These are phyloP conservation scores for Nerophis lumbriciformis DNA, from an alignment of 2,113 vertebrate genomes.

Conservation along the genomic window DNA sequence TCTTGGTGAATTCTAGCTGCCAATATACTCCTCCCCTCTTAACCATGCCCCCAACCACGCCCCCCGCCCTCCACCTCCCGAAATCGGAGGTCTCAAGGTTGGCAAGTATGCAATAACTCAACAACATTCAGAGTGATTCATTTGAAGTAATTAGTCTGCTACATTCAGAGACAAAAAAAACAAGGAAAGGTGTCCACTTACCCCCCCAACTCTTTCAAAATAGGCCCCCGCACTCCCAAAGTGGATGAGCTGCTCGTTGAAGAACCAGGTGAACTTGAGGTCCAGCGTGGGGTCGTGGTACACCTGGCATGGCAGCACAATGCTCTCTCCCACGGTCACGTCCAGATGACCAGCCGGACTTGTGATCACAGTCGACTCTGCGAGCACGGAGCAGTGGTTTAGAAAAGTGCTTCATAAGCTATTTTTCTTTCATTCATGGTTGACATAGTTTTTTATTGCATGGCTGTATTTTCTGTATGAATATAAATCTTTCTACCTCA, in stretches of 20 bases:
- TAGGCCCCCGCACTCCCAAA: conserved; percentile 87
- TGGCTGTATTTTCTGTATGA: background rate
- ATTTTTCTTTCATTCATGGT: background rate
- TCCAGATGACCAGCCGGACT: conserved; percentile 89
- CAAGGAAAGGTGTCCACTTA: conserved; percentile 63
- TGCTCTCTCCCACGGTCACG: conserved; percentile 93
- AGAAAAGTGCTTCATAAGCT: background rate
- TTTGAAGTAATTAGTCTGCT: background rate
- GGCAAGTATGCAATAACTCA: background rate
- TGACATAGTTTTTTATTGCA: background rate
- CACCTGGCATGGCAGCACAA: conserved; percentile 91
- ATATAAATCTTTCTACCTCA: background rate
- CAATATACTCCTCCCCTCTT: too few relatives aligned
- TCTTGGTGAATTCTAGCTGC: too few relatives aligned
- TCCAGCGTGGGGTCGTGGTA: conserved; percentile 89
- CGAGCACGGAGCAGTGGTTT: conserved; percentile 10
- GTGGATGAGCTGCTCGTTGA: conserved; percentile 88
- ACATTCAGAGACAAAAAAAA: background rate
- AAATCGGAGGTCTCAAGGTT: too few relatives aligned
- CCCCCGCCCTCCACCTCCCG: too few relatives aligned
- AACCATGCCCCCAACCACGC: too few relatives aligned
- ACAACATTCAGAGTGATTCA: too few relatives aligned
- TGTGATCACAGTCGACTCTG: conserved; percentile 85
- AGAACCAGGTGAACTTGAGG: conserved; percentile 89
- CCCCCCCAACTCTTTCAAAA: conserved; percentile 92